phyloP scores from a whole-genome alignment of 2,113 vertebrate species.

The Chlamydotis undulata region DNA sequence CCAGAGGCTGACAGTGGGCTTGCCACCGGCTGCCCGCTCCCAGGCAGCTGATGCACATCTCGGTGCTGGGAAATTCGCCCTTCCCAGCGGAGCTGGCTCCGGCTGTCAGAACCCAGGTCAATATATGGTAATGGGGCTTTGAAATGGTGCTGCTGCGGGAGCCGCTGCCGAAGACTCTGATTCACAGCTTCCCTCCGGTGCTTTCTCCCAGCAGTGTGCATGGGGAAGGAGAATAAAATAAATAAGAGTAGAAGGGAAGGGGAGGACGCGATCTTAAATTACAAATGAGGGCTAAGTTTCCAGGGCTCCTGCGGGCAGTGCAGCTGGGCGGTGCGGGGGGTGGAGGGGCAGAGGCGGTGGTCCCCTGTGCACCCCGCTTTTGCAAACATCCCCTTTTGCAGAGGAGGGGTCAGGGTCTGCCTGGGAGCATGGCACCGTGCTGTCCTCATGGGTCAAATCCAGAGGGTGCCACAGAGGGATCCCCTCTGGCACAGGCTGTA shows the following conservation, averaged over 20 bases:
- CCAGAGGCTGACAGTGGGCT: background rate
- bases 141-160: constrained; percentile 45
- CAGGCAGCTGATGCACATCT: background rate
- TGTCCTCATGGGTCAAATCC: background rate
- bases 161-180: constrained; percentile 51
- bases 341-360: background rate
- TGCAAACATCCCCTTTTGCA: background rate
- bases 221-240: constrained; percentile 16
- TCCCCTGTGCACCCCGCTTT: background rate
- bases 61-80: constrained; percentile 27
- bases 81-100: constrained; percentile 28
- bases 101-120: constrained; percentile 66
- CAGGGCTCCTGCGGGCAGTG: constrained; percentile 2
- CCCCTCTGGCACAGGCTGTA: background rate
- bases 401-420: background rate
- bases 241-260: constrained; percentile 46
- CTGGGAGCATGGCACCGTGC: fast-evolving
- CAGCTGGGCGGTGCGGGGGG: background rate
- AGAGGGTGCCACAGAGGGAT: background rate
- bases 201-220: background rate
- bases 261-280: constrained; percentile 43
- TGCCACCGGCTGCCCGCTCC: background rate
- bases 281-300: constrained; percentile 63
- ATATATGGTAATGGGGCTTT: constrained; percentile 72
- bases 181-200: constrained; percentile 63